A percentile compares a stretch with the other conserved stretches of the same genome.
phyloP scores from a whole-genome alignment of 1,140 invertebrate species.

The Orius laevigatus region DNA sequence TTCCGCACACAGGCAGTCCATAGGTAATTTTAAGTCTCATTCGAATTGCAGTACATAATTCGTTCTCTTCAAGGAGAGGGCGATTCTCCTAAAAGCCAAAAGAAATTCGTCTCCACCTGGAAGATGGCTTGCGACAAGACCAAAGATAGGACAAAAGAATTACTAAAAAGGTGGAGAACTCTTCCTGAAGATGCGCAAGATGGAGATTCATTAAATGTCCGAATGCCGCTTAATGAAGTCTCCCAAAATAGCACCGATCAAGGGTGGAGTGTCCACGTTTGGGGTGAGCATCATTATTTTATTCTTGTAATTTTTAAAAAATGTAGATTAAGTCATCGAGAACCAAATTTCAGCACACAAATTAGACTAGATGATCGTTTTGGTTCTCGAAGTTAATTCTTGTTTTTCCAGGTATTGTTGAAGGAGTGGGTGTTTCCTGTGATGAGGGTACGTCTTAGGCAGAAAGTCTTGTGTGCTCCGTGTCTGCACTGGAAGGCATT shows the following conservation, averaged over 20 bases:
- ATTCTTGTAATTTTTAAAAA: background rate
- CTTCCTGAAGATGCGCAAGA: slow-evolving; percentile 38
- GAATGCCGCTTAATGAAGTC: slow-evolving; percentile 19
- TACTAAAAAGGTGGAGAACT: slow-evolving; percentile 48
- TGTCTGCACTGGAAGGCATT: too few relatives aligned
- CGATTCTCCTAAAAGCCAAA: slow-evolving; percentile 36
- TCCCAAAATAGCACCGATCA: slow-evolving; percentile 21
- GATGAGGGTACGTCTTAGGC: background rate
- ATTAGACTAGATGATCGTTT: too few relatives aligned
- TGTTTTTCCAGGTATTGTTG: too few relatives aligned
- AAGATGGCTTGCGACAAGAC: slow-evolving; percentile 49
- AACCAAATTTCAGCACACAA: too few relatives aligned
- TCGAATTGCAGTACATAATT: background rate
- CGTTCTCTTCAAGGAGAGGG: slow-evolving; percentile 6
- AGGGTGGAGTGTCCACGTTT: slow-evolving; percentile 52
- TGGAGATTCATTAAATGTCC: slow-evolving; percentile 22
- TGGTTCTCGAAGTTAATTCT: too few relatives aligned
- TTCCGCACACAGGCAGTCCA: background rate
- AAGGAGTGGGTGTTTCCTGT: background rate
- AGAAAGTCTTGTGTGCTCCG: too few relatives aligned
- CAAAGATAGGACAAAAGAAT: slow-evolving; percentile 45
- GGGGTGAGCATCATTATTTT: slow-evolving; percentile 35
- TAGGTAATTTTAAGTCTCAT: background rate
- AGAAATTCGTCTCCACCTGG: slow-evolving; percentile 52
- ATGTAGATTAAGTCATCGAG: too few relatives aligned